Evolutionary conservation across 2,113 vertebrate species (phyloP), one percentile per base, ranked within the genome.

Genomic region (Aleadryas rufinucha): DNA sequence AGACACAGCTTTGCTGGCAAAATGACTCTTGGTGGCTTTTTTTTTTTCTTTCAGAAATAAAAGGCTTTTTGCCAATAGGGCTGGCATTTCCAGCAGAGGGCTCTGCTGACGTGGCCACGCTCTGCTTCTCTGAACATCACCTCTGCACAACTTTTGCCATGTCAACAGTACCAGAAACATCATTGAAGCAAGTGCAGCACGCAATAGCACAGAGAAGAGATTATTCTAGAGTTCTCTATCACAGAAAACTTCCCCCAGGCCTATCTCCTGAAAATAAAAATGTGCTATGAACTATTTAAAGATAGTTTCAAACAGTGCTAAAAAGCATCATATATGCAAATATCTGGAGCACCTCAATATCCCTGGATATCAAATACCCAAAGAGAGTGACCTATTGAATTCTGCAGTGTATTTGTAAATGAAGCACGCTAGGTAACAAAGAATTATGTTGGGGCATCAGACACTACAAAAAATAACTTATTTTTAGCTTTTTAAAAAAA

Each of bases 21-120:
- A 89, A 84, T 0, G 0, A 44, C 33, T 74, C 37, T 49, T 31
- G 54, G 41, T 26, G 41, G 12, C 0, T 28, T 39, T 69, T n/a
- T 37, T 82, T 16, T 21, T 24, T 11, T 13, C 8, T 18, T 49
- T 12, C 17, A 31, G 20, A 86, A 85, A 64, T 54, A 19, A 93
- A 91, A 49, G 3, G 31, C 6, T 30, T 89, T 90, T 54, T 90
- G 64, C 56, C 86, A 84, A 27, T 3, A n/a, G 0, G 3, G 84
- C 27, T 82, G 74, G 81, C 74, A 95, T 26, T 91, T 90, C 94
- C 93, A 96, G 95, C 84, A 96, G 94, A 95, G 94, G 94, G 89
- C 94, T 96, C 95, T 95, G 87, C 95, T 90, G 94, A 92, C 18
- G 13, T 37, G 56, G 88, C 72, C 89, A 88, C 2, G 19, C 79